Conservation (phyloP, 2,113 vertebrate species). For the Melanerpes aurifrons region DNA sequence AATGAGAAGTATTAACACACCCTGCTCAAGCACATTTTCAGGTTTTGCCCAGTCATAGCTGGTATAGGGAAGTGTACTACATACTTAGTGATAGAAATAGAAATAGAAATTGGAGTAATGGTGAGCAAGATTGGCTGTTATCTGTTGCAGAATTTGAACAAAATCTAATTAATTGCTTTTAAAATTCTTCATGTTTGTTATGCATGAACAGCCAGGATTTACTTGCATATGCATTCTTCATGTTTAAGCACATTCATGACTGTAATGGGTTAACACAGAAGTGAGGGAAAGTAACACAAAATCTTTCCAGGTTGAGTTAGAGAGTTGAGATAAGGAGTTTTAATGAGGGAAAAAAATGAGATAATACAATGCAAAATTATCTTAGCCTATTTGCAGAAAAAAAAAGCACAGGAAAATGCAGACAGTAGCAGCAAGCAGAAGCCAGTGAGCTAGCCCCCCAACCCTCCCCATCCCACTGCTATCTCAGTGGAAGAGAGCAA, state of each 20-base stretch:
- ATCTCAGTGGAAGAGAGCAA: no score
- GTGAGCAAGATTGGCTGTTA: neutral
- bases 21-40: neutral
- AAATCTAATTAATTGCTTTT: slow-evolving; percentile 22
- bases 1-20: neutral
- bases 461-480: no score
- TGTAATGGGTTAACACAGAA: no score
- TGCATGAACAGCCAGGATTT: neutral
- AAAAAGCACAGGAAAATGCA: no score
- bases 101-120: neutral
- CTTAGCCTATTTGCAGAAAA: no score
- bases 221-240: neutral
- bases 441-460: no score
- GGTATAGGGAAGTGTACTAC: neutral
- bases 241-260: neutral
- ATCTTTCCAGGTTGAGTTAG: no score
- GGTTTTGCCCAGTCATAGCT: neutral
- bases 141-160: neutral
- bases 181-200: neutral
- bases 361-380: no score
- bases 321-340: no score
- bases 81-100: neutral
- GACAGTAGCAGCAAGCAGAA: no score
- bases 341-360: no score
- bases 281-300: no score